phyloP scores from a whole-genome alignment of 2,113 vertebrate genomes.

The Menura novaehollandiae region DNA sequence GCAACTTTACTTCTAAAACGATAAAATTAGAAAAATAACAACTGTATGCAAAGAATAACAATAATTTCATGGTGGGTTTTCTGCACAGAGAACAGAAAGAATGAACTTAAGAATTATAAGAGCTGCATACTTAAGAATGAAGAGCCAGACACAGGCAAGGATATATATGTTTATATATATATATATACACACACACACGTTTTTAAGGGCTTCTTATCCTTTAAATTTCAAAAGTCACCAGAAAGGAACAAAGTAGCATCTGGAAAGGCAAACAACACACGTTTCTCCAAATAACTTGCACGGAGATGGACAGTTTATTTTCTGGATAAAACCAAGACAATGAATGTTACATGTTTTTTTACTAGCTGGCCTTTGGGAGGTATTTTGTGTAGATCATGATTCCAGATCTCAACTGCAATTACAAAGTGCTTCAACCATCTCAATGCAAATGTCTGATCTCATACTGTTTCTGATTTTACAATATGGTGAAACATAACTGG shows the following conservation, averaged over 20 bases:
- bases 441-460: neutral
- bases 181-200: fast-evolving
- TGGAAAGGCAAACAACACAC: neutral
- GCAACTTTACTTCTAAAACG: neutral
- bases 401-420: neutral
- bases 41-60: neutral
- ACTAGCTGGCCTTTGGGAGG: neutral
- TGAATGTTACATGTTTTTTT: neutral
- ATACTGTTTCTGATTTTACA: neutral
- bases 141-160: neutral
- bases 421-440: neutral
- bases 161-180: too few species aligned
- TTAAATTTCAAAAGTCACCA: neutral
- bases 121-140: neutral
- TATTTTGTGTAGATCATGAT: neutral
- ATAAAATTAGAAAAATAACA: neutral
- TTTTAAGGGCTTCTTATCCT: neutral
- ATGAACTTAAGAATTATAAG: neutral
- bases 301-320: neutral
- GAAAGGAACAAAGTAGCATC: neutral
- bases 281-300: neutral
- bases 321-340: neutral
- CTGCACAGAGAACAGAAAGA: neutral
- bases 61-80: neutral
- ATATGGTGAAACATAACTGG: neutral